phyloP scores from a whole-genome alignment of 2,113 vertebrate species.

The Bufo gargarizans region DNA sequence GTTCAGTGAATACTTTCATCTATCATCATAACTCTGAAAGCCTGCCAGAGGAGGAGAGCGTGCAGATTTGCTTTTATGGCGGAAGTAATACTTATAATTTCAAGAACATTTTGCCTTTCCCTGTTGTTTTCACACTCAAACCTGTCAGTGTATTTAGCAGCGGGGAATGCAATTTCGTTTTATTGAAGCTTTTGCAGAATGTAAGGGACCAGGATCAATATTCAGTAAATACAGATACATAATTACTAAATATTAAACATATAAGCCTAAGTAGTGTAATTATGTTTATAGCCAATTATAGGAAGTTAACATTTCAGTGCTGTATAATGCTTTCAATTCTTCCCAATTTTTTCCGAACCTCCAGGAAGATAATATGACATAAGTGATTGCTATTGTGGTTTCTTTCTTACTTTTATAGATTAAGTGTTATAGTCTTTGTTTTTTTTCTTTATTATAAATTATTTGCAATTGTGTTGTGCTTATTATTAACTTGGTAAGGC shows the following conservation, averaged over 20 bases:
- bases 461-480: no score
- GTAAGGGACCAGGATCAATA: neutral
- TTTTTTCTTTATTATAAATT: no score
- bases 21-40: conserved; percentile 68
- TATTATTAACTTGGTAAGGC: no score
- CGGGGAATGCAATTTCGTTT: neutral
- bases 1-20: conserved; percentile 72
- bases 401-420: neutral
- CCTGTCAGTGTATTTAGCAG: neutral
- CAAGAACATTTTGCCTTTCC: conserved; percentile 24
- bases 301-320: neutral
- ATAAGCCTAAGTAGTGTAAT: neutral
- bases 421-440: neutral
- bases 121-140: conserved; percentile 7
- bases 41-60: conserved; percentile 69
- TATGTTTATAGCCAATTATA: neutral
- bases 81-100: conserved; percentile 67
- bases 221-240: neutral
- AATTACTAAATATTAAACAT: neutral
- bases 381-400: neutral
- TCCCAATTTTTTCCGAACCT: neutral
- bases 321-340: neutral
- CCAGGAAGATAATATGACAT: neutral
- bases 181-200: neutral
- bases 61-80: conserved; percentile 64